Conservation (phyloP, 2,797 vertebrate genomes). For the Chelonia mydas region DNA sequence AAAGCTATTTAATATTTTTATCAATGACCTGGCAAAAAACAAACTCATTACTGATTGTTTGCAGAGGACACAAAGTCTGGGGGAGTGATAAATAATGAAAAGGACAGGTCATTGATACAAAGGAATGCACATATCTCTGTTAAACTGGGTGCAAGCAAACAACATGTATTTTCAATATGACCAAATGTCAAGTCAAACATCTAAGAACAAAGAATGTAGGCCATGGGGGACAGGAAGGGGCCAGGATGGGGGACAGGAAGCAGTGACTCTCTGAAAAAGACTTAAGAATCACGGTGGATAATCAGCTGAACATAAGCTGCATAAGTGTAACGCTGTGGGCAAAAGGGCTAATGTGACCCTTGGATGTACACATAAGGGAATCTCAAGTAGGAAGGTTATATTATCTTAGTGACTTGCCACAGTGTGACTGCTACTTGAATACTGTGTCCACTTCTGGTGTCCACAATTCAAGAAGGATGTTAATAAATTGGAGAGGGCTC, state of each 20-base stretch:
- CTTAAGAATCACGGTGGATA: background rate
- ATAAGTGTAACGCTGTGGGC: background rate
- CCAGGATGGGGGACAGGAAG: accelerated
- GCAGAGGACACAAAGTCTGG: too few relatives aligned
- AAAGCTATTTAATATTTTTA: background rate
- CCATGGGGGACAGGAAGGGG: too few relatives aligned
- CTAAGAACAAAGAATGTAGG: background rate
- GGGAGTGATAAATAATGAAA: background rate
- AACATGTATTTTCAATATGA: background rate
- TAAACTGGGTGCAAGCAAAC: background rate
- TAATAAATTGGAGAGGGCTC: too few relatives aligned
- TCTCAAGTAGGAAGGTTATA: background rate
- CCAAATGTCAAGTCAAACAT: background rate
- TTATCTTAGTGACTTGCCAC: background rate
- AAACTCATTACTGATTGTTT: too few relatives aligned
- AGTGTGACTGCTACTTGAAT: background rate
- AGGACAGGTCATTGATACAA: background rate
- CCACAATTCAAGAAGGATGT: background rate
- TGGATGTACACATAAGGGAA: accelerated
- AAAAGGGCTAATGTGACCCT: background rate
- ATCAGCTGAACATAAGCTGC: background rate
- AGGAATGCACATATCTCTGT: background rate
- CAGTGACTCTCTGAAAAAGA: background rate
- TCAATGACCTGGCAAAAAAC: background rate
- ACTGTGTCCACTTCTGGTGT: background rate